Evolutionary conservation across 2,888 invertebrate species (phyloP).

Genomic region (Thumatha senex): DNA sequence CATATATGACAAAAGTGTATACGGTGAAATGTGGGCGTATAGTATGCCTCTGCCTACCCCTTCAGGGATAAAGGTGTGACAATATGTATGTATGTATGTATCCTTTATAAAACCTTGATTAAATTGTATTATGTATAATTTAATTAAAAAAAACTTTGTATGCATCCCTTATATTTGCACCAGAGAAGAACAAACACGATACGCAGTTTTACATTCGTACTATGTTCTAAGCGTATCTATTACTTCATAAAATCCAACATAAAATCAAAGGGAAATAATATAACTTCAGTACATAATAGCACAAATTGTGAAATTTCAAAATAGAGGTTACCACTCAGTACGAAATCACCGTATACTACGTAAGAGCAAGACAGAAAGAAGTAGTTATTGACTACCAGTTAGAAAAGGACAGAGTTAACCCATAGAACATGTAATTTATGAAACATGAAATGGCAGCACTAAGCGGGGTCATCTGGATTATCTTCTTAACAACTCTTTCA

Average conservation of each 20-base stretch:
- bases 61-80: too few species aligned
- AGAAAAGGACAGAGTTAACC: slow-evolving; percentile 13
- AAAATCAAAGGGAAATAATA: background rate
- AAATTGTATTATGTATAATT: too few species aligned
- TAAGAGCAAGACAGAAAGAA: slow-evolving; percentile 8
- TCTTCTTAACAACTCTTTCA: slow-evolving; percentile 20
- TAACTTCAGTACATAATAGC: background rate
- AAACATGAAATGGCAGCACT: slow-evolving; percentile 21
- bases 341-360: background rate
- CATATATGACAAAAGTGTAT: too few species aligned
- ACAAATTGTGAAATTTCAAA: slow-evolving; percentile 18
- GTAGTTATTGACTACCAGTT: background rate
- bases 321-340: slow-evolving; percentile 15
- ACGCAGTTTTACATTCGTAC: too few species aligned
- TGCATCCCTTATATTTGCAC: too few species aligned
- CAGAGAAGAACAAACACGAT: too few species aligned
- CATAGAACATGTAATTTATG: slow-evolving; percentile 22
- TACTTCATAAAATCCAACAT: background rate
- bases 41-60: too few species aligned
- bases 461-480: slow-evolving; percentile 6
- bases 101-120: too few species aligned
- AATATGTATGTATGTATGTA: too few species aligned
- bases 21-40: too few species aligned
- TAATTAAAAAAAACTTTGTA: too few species aligned
- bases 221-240: background rate